Base-by-base conservation (phyloP, 2,113 vertebrate genomes). In the Xiphorhynchus elegans region DNA sequence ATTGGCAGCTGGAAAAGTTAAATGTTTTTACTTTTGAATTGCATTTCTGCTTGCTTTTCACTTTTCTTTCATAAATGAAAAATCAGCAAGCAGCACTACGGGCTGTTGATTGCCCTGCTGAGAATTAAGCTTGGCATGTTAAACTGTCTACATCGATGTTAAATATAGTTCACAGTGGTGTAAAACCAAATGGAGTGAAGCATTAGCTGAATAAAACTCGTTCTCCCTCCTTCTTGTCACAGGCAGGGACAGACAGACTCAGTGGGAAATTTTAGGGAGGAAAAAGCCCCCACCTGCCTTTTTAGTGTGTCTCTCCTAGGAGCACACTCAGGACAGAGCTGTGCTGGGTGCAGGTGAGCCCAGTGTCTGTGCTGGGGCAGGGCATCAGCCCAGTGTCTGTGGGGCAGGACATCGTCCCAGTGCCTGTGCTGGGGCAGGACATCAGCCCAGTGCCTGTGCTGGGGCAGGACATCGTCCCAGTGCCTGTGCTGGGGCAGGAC, bases 21-120 rank as follows among this genome's bases (percentile, higher is more conserved):
- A 73, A 31, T 64, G 40, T 7, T 94, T 90, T 93, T 56, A 60
- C 81, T 93, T 92, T 42, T 58, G 6, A 88, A 75, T 89, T 67
- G 53, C 42, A 90, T 81, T 93, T 95, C 56, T 90, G n/a, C 73
- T 88, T 88, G 46, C 29, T 84, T 90, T 79, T 91, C 63, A 20
- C 47, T 96, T 89, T 74, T 67, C 21, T 87, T 93, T 89, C 59
- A 58, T 68, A 93, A 85, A 46, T 66, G 46, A 87, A 76, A 91
- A 69, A 79, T 49, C 62, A 93, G 28, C 66, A 76, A 58, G 64
- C 89, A 56, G 49, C 31, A 11, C n/a, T 52, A 23, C 6, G 46
- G 74, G 58, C 52, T 73, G 74, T 64, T 84, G 77, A 77, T 84
- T 82, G 46, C 53, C 39, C 70, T 59, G 25, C 69, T 62, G 91